Percentiles rank a stretch among this genome's conserved stretches.
These are phyloP conservation scores for Cherax destructor DNA, from an alignment of 1,140 invertebrate genomes.

Conservation along the genomic window DNA sequence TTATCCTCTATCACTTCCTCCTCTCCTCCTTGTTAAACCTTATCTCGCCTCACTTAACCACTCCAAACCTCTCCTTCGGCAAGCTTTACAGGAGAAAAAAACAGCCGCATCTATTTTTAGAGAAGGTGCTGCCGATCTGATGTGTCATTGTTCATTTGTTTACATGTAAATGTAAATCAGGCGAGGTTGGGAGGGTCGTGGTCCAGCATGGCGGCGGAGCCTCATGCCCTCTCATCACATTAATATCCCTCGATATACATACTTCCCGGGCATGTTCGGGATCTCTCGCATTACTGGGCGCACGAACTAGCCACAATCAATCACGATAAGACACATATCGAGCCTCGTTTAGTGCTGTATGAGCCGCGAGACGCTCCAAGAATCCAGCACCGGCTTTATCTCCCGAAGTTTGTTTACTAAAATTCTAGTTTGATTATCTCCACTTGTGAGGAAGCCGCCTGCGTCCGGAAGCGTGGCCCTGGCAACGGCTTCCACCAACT, in stretches of 20 bases:
- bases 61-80: not conserved
- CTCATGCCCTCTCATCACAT: not conserved
- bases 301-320: not conserved
- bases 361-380: not conserved
- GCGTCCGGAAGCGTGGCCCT: not conserved
- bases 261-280: not conserved
- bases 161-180: not conserved
- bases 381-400: not conserved
- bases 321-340: not conserved
- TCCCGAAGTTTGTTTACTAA: not conserved
- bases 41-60: not conserved
- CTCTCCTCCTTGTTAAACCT: not conserved
- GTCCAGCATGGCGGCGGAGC: not conserved
- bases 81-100: no score
- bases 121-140: not conserved
- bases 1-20: no score
- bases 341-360: not conserved
- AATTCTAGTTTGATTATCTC: conserved; percentile 19
- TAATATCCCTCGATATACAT: not conserved
- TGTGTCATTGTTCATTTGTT: not conserved
- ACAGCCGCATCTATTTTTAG: not conserved
- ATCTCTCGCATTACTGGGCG: not conserved
- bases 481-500: not conserved
- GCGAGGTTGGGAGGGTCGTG: not conserved
- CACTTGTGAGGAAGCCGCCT: conserved; percentile 2